Evolutionary conservation across 2,113 vertebrate species (phyloP).

Genomic region (Chionodraco myersi): DNA sequence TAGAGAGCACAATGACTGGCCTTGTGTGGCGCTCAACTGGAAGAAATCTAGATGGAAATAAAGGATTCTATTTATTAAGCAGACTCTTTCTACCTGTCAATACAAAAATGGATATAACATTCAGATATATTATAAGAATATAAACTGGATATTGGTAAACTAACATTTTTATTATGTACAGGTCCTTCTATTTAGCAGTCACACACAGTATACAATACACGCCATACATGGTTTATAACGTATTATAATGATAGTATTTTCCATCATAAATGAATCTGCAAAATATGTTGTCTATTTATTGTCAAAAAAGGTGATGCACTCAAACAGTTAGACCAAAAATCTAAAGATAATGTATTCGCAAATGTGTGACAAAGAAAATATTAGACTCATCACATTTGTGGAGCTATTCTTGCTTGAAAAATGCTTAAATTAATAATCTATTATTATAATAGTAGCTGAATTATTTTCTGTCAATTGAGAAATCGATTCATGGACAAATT

Average conservation of each 20-base stretch:
- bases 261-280: not conserved
- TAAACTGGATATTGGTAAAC: not conserved
- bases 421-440: not conserved
- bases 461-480: not conserved
- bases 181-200: not conserved
- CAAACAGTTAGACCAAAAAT: not conserved
- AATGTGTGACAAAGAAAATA: not conserved
- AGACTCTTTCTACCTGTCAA: not conserved
- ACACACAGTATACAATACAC: not conserved
- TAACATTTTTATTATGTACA: not conserved
- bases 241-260: not conserved
- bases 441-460: not conserved
- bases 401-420: slow-evolving; percentile 1
- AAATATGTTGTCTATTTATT: not conserved
- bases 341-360: not conserved
- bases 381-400: not conserved
- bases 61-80: slow-evolving; percentile 33
- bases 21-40: slow-evolving; percentile 24
- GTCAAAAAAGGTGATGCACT: not conserved
- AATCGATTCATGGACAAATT: not conserved
- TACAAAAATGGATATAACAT: not conserved
- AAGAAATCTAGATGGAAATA: slow-evolving; percentile 30
- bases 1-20: slow-evolving; percentile 29
- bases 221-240: not conserved
- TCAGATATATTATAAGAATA: not conserved